phyloP scores from a whole-genome alignment of 1,140 invertebrate species.

The Neocloeon triangulifer region DNA sequence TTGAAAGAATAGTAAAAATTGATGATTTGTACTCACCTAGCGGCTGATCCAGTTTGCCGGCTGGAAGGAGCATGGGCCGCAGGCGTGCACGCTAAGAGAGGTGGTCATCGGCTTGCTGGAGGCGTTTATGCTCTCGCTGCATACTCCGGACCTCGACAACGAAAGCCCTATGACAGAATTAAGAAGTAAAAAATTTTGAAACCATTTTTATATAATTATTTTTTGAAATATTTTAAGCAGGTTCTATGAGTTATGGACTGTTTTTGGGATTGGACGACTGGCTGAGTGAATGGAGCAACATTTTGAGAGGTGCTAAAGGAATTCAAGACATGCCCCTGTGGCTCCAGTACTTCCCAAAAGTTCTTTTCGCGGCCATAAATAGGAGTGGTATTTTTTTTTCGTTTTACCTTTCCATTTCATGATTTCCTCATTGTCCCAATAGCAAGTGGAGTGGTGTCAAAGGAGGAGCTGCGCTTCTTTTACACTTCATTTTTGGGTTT shows the following conservation, averaged over 20 bases:
- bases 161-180: slow-evolving; percentile 18
- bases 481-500: slow-evolving; percentile 42
- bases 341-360: slow-evolving; percentile 43
- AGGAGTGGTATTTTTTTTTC: slow-evolving; percentile 24
- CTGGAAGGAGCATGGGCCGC: slow-evolving; percentile 41
- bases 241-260: too few species aligned
- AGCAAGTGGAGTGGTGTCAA: slow-evolving; percentile 34
- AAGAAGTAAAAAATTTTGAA: too few species aligned
- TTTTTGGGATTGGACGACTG: slow-evolving; percentile 25
- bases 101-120: slow-evolving; percentile 40
- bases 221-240: too few species aligned
- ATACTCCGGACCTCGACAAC: slow-evolving; percentile 16
- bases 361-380: slow-evolving; percentile 44
- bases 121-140: slow-evolving; percentile 23
- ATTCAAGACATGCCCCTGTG: slow-evolving; percentile 38
- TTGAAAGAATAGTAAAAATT: too few species aligned
- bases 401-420: slow-evolving; percentile 1
- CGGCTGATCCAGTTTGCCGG: slow-evolving; percentile 45
- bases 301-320: slow-evolving; percentile 25
- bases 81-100: slow-evolving; percentile 39
- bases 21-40: too few species aligned
- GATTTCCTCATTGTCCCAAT: slow-evolving; percentile 13
- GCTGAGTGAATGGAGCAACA: slow-evolving; percentile 35
- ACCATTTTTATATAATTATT: too few species aligned
- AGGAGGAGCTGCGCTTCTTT: slow-evolving; percentile 34